These are phyloP conservation scores for Plotosus lineatus DNA, from an alignment of 2,113 vertebrate species.

Conservation along the genomic window DNA sequence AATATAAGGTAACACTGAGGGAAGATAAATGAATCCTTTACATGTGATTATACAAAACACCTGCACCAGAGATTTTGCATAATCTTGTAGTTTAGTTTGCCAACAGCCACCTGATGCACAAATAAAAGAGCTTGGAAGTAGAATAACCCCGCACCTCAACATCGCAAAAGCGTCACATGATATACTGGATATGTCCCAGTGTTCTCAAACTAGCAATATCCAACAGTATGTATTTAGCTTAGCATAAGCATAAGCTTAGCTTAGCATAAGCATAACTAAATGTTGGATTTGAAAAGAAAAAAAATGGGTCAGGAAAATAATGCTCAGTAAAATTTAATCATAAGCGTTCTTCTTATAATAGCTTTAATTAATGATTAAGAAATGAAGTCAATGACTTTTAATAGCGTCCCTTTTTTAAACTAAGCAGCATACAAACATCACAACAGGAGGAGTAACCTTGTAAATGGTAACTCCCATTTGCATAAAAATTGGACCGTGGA, in stretches of 20 bases:
- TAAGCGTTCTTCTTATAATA: neutral
- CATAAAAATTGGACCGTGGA: neutral
- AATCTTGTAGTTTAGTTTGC: neutral
- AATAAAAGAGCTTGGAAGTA: neutral
- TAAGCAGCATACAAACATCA: neutral
- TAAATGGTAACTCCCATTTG: neutral
- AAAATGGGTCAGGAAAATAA: neutral
- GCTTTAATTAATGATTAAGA: neutral
- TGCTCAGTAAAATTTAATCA: neutral
- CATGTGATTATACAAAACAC: slow-evolving; percentile 25
- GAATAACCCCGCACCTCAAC: neutral
- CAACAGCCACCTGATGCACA: neutral
- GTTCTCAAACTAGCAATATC: no score
- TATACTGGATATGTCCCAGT: neutral
- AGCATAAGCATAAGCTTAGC: neutral
- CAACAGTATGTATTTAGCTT: neutral
- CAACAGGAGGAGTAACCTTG: neutral
- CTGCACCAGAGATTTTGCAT: neutral
- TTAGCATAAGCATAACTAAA: neutral
- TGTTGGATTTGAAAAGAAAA: neutral
- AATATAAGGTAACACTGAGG: neutral
- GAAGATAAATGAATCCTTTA: neutral
- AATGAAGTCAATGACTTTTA: neutral
- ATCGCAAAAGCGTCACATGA: no score
- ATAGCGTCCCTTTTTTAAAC: neutral